Base-by-base conservation (phyloP, 2,888 invertebrate genomes). In the Augochlorella aurata region DNA sequence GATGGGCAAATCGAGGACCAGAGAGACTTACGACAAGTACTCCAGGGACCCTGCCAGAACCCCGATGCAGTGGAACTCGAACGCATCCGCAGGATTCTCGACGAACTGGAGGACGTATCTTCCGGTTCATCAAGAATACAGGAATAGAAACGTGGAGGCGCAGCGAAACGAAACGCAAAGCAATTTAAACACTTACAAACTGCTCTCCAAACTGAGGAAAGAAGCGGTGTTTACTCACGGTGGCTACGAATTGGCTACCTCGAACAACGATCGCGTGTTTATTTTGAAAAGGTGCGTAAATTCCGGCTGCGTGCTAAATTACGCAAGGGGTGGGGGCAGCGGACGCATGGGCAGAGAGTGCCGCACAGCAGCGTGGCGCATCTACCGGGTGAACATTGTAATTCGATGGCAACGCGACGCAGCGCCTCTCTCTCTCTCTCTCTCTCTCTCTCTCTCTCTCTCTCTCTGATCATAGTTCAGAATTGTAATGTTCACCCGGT, bases 51-150 rank as follows among this genome's bases (percentile, higher is more conserved):
- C 90, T 18, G 87, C 89, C 4, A 90, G 92, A 67, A 91, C 92
- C 21, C 93, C 93, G 0, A 94, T 94, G 93, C 93, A 93, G 79
- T 94, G 94, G 94, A 87, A 90, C 77, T 78, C 84, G 18, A 63
- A 84, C 7, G 74, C 45, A 24, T 89, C 91, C 9, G 93, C 92
- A 73, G 89, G 92, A 85, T 92, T 92, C 66, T 91, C 92, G 0
- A 86, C 63, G 14, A 90, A 79, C 61, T 9, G 77, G 2, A 75
- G 24, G 2, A 88, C 90, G 5, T 90, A 89, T 75, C 82, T 91
- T 9, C 91, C 92, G 14, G 75, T 90, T 8, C 85, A 91, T 73
- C 76, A 85, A 24, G 58, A 89, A 50, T 91, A 91, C 44, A 5
- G n/a, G 3, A 66, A 77, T 5, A 88, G 83, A 65, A 92, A 92